Evolutionary conservation across 2,113 vertebrate species (phyloP), one percentile per base, ranked within the genome.

Genomic region (Thomomys bottae): DNA sequence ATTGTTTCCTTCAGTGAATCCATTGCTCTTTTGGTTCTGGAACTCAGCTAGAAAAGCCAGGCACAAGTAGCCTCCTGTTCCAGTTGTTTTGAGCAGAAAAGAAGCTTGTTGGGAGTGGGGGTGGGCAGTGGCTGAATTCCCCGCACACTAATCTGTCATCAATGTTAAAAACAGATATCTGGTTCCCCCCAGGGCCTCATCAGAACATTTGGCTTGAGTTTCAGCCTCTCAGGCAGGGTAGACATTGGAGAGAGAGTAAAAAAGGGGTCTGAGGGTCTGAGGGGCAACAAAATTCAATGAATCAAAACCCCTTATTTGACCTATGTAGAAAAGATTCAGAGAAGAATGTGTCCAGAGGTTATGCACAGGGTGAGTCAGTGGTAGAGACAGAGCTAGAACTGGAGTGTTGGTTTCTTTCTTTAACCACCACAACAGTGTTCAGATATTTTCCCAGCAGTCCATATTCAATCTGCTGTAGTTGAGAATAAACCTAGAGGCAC

Each of bases 81-180:
- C 93, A 95, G 93, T 97, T 97, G 97, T 94, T 96, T 94, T 93
- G 93, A 97, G 94, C 92, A 95, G 95, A 95, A 90, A 85, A 8
- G 26, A 86, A 95, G 92, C 95, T 95, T 89, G 72, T 94, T 94
- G 88, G 57, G 7, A n/a, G 78, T 73, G 66, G 77, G 77, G 66
- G 7, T 36, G 78, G 78, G 66, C 78, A 73, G 86, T 92, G 92
- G 77, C 80, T 96, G 84, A 91, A 94, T 96, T 95, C 84, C 95
- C 93, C 5, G 2, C 90, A 89, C 24, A 28, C 94, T 96, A 94
- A 94, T 96, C 96, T 96, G 94, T 96, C 95, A 94, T 94, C 92
- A 3, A 24, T 95, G 96, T 97, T 96, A 94, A 93, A 97, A 95
- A 89, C 93, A 97, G 96, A 95, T 66, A 0, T 91, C 82, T 93